A percentile compares a stretch with the other conserved stretches of the same genome.
These are phyloP conservation scores for Lichenostomus cassidix DNA, from an alignment of 2,113 vertebrate species.

Conservation along the genomic window DNA sequence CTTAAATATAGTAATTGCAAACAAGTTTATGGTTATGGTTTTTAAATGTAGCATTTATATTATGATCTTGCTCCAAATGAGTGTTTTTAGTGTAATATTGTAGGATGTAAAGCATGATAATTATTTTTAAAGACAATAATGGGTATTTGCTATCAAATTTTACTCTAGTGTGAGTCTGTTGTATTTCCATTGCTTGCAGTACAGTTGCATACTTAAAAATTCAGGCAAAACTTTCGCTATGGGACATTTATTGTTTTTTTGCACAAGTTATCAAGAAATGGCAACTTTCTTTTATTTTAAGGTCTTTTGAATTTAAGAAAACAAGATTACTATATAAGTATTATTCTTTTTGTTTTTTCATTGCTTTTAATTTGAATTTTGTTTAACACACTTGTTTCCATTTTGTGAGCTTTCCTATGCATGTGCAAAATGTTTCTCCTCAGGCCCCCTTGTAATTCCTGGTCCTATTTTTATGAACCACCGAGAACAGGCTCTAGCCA, in stretches of 20 bases:
- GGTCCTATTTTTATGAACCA: constrained; percentile 99
- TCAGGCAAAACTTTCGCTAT: neutral
- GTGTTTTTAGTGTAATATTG: neutral
- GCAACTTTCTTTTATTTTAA: neutral
- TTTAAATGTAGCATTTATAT: neutral
- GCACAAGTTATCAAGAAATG: neutral
- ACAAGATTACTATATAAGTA: neutral
- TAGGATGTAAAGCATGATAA: neutral
- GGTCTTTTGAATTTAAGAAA: neutral
- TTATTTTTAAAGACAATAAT: neutral
- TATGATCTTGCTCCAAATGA: neutral
- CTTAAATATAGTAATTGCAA: neutral
- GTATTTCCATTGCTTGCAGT: neutral
- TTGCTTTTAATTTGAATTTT: constrained; percentile 79
- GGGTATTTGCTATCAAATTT: neutral
- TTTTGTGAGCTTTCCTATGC: constrained; percentile 96
- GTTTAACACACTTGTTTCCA: constrained; percentile 76
- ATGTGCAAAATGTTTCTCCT: constrained; percentile 99
- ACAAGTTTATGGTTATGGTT: neutral
- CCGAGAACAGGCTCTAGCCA: constrained; percentile 99
- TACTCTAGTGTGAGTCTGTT: neutral
- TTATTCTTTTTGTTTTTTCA: constrained; percentile 30
- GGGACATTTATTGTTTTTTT: neutral
- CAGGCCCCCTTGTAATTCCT: constrained; percentile 98
- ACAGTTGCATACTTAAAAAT: neutral